Base-by-base conservation (phyloP, 2,113 vertebrate species). In the Oreocharis arfaki region DNA sequence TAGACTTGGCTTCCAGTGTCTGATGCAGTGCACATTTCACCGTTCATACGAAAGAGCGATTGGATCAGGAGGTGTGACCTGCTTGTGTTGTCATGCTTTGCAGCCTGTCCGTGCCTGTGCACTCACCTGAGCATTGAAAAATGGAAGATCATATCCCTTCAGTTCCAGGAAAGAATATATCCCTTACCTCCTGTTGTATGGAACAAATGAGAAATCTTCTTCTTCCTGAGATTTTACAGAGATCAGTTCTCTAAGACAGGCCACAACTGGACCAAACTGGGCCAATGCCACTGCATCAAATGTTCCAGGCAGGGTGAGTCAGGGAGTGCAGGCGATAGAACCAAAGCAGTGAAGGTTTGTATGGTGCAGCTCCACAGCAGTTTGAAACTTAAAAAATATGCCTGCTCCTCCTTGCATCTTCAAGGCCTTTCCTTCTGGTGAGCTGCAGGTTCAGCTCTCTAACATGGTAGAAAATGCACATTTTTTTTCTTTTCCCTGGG, bases 401-500 rank as follows among this genome's bases (percentile, higher is more conserved):
- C 3, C 17, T 55, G 18, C 18, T 69, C 3, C 6, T 50, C 39
- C 7, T 76, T 56, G 28, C 13, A 12, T 60, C 49, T 60, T 69
- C 32, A 28, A 47, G 30, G 19, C 2, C 10, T 75, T 85, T 93
- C 12, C 11, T 75, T 71, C 49, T 64, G 24, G 9, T n/a, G 16
- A 80, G 35, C 30, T 88, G 33, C 44, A 85, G 14, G 28, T 79
- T 68, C 33, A 68, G 10, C 8, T 55, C 8, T 22, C 32, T 68
- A 47, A 39, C 4, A 30, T 1, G 0, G 13, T 24, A 71, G 39
- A 79, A 79, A 60, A 59, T 12, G 18, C 0, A 0, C 2, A 2
- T 4, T 8, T 26, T 71, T 71, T 26, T 71, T 30, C 5, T 39
- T 14, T 79, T 68, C 24, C 9, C 16, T 11, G 3, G 21, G 6